Evolutionary conservation across 2,888 invertebrate genomes (phyloP).

Genomic region (Apodemia hepburni): DNA sequence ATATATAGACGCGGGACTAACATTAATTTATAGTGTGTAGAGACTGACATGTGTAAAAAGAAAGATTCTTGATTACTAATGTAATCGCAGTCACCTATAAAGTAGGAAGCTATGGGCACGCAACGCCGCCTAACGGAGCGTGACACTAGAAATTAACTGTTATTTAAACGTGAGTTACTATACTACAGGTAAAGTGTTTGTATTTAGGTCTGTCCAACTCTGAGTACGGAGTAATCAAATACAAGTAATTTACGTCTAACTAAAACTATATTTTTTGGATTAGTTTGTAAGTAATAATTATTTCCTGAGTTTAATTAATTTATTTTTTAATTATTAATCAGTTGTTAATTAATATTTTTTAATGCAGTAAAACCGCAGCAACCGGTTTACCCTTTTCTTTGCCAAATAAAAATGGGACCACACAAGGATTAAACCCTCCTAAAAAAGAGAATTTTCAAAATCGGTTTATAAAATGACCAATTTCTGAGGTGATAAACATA

Average conservation of each 20-base stretch:
- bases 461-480: too few relatives aligned
- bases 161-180: conserved; percentile 56
- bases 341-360: too few relatives aligned
- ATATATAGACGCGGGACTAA: not conserved
- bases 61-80: conserved; percentile 8
- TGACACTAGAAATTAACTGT: conserved; percentile 75
- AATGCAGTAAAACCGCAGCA: too few relatives aligned
- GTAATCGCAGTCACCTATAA: conserved; percentile 34
- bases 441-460: too few relatives aligned
- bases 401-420: too few relatives aligned
- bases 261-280: too few relatives aligned
- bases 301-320: too few relatives aligned
- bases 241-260: not conserved
- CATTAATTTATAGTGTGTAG: not conserved
- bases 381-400: too few relatives aligned
- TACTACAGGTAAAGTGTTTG: conserved; percentile 24
- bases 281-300: too few relatives aligned
- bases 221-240: not conserved
- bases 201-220: conserved; percentile 11
- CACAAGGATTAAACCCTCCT: too few relatives aligned
- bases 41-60: not conserved
- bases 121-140: conserved; percentile 71
- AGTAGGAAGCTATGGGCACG: conserved; percentile 68
- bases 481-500: too few relatives aligned
- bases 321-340: too few relatives aligned